Evolutionary conservation across 2,797 vertebrate species (phyloP).

Genomic region (Acomys russatus): DNA sequence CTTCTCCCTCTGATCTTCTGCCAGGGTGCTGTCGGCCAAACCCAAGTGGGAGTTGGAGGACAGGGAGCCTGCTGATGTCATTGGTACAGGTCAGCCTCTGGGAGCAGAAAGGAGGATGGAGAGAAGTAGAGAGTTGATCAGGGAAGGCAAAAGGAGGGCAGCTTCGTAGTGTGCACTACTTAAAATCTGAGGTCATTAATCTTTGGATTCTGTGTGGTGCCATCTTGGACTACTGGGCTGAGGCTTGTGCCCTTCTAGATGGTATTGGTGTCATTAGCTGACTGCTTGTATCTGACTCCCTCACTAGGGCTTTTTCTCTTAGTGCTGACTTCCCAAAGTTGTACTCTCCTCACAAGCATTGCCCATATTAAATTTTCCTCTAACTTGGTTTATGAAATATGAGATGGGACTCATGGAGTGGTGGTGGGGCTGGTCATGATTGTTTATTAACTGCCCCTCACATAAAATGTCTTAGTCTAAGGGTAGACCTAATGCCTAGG

Average conservation of each 20-base stretch:
- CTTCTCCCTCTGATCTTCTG: slow-evolving; percentile 42
- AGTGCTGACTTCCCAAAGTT: neutral
- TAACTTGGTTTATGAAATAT: neutral
- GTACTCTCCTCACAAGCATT: neutral
- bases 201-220: neutral
- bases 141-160: neutral
- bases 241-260: neutral
- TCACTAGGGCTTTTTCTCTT: neutral
- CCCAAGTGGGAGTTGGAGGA: neutral
- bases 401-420: neutral
- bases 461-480: neutral
- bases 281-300: neutral
- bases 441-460: neutral
- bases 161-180: neutral
- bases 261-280: neutral
- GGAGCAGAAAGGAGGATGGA: neutral
- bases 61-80: slow-evolving; percentile 38
- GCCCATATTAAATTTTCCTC: neutral
- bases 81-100: neutral
- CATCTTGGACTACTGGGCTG: neutral
- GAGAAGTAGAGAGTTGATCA: neutral
- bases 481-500: neutral
- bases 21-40: slow-evolving; percentile 32
- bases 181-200: neutral
- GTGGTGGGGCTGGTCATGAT: too few species aligned